Base-by-base conservation (phyloP, 2,888 invertebrate species). In the Tridacna crocea region DNA sequence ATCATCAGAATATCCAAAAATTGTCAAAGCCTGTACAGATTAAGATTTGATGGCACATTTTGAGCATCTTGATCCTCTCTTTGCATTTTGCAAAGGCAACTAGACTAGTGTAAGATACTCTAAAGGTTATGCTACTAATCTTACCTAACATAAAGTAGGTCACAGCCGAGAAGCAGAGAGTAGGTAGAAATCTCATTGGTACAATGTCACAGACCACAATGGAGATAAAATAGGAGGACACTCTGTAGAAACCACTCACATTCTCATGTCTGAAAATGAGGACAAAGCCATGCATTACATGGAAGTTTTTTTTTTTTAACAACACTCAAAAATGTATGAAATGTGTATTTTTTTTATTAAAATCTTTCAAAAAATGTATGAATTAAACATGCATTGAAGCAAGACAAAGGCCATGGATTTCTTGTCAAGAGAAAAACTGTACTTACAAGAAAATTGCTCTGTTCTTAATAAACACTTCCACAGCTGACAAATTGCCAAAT, bases 381-480 rank as follows among this genome's bases (percentile, higher is more conserved):
- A 8, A 36, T 4, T 36, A 36, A 36, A 36, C 36, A 4, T 36
- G 36, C 36, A 36, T 8, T 36, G n/a, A n/a, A n/a, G n/a, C n/a
- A n/a, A n/a, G n/a, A n/a, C 51, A 11, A 51, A 51, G 15, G 51
- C 15, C 15, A 51, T 55, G 17, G 2, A 19, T 55, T 6, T 55
- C 55, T 19, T 55, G 55, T 55, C 17, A 6, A 6, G 55, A 10
- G 55, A 19, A 10, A 55, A 12, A 51, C 24, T 27, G 24, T 60
- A 93, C 94, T 92, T 86, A 94, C 94, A 94, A 88, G 81, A 94
- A 94, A 65, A 94, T 90, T 8, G 89, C 90, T 72, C 94, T 88
- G 79, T 94, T 94, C 79, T 94, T 93, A 73, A 94, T 93, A 87
- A 94, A 94, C 22, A 94, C 83, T 79, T 94, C 94, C 19, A 94